Base-by-base conservation (phyloP, 1,140 invertebrate genomes). In the Harlomillsia oculata region DNA sequence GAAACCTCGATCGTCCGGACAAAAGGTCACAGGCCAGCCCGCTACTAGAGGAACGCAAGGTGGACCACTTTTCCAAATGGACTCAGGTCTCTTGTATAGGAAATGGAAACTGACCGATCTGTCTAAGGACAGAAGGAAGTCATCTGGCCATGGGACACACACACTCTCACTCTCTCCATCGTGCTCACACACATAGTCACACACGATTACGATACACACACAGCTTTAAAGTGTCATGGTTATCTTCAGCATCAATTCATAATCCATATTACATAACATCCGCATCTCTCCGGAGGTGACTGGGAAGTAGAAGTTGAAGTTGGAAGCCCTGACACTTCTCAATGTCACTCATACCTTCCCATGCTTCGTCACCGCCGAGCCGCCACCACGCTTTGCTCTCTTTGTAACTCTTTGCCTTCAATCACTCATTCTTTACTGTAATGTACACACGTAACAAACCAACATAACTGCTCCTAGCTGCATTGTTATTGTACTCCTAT, bases 51-150 rank as follows among this genome's bases (percentile, higher is more conserved):
- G 34, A 43, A 53, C 43, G 56, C 60, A 62, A 62, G 60, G 60
- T 62, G 36, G 60, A 62, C 60, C 29, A 62, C 51, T 62, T 62
- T 62, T 62, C 32, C 30, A 20, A 44, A 29, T 39, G 30, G 18
- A 43, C 46, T 36, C 25, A 32, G 25, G 21, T 49, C 11, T 5
- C 53, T 28, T 40, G 36, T 58, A 39, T 48, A 59, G 51, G 51
- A 59, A 59, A 59, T 48, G 51, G 57, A 53, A 59, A 59, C 57
- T 54, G 51, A 54, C 57, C 51, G 50, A 53, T 54, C 50, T 37
- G 57, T 37, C 51, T 59, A 53, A 59, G 57, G 57, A 25, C 57
- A 59, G 50, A 49, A 59, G 51, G 57, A 53, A 53, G 50, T 59
- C 51, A 59, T 48, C 51, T 59, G 57, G 34, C 57, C 57, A 48